phyloP scores from a whole-genome alignment of 2,113 vertebrate species.

The Pan paniscus region DNA sequence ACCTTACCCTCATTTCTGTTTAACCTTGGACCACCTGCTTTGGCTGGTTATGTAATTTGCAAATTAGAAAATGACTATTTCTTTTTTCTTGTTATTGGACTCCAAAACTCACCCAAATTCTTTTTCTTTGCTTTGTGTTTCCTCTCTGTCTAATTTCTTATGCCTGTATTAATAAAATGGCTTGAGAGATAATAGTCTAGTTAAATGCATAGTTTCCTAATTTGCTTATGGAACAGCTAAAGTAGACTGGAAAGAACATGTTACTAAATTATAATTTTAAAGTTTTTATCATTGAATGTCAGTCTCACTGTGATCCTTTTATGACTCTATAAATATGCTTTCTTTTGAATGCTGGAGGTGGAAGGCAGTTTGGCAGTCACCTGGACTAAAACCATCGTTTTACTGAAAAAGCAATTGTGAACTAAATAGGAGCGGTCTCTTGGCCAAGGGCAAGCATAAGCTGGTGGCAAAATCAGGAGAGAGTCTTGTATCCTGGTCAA shows the following conservation, averaged over 20 bases:
- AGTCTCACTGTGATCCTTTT: not conserved
- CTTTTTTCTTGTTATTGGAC: not conserved
- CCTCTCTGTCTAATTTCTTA: not conserved
- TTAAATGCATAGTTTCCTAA: not conserved
- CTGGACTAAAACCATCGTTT: not conserved
- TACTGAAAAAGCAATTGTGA: not conserved
- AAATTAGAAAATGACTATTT: not conserved
- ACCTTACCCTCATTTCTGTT: constrained; percentile 47
- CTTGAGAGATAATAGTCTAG: not conserved
- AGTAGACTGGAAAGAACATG: not conserved
- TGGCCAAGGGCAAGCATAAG: not conserved
- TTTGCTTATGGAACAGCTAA: not conserved
- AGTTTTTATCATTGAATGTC: not conserved
- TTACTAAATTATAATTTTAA: not conserved
- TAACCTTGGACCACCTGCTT: constrained; percentile 61
- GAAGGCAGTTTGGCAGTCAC: not conserved
- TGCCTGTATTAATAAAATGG: not conserved
- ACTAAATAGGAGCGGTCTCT: not conserved
- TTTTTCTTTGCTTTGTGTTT: not conserved
- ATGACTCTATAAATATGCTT: not conserved
- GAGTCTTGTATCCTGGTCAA: not conserved
- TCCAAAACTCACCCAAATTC: not conserved
- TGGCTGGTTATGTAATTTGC: constrained; percentile 22
- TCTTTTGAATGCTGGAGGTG: not conserved
- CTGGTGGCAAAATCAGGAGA: not conserved